Percentiles rank a stretch among this genome's conserved stretches.
Conservation (phyloP, 2,113 vertebrate genomes). For the Meriones unguiculatus region DNA sequence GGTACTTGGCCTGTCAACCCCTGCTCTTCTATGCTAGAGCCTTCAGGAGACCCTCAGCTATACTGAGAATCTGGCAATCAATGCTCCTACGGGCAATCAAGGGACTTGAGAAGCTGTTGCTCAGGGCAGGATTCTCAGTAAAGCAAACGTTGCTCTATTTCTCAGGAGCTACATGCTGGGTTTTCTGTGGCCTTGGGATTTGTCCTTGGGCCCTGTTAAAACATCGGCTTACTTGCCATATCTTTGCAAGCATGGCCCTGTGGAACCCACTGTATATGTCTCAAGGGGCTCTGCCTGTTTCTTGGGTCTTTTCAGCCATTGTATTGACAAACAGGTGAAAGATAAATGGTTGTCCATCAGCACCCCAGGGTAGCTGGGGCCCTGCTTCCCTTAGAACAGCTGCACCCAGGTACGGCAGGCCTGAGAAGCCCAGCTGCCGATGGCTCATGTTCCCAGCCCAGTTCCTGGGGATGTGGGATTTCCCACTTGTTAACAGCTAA, state of each 20-base stretch:
- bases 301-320: background rate
- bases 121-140: no score
- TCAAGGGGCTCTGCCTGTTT: background rate
- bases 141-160: background rate
- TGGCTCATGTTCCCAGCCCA: no score
- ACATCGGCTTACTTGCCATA: background rate
- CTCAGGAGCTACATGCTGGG: background rate
- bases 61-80: background rate
- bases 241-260: background rate
- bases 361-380: no score
- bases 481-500: background rate
- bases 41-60: background rate
- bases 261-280: no score
- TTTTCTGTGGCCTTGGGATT: background rate
- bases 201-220: background rate
- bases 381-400: background rate
- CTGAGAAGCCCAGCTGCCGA: no score
- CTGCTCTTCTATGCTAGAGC: background rate
- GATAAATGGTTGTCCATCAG: background rate
- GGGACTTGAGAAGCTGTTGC: background rate
- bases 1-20: fast-evolving
- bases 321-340: background rate
- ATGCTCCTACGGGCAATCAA: background rate
- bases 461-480: background rate
- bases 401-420: background rate